These are phyloP conservation scores for Apoda limacodes DNA, from an alignment of 2,888 invertebrate species.

Conservation along the genomic window DNA sequence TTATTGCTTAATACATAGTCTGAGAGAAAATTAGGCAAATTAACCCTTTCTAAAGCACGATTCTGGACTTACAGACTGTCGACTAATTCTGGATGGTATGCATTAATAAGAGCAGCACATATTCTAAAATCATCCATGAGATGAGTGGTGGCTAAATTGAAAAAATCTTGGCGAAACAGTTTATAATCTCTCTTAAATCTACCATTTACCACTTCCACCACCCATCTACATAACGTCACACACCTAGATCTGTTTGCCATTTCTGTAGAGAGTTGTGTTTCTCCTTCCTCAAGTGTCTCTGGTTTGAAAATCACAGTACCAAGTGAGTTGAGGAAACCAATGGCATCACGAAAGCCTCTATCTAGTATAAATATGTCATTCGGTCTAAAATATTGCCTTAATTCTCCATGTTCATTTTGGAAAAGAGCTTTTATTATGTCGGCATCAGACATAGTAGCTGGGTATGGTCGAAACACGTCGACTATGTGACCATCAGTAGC, in stretches of 20 bases:
- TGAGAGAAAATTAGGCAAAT: no score
- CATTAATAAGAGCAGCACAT: no score
- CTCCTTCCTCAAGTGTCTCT: conserved; percentile 1
- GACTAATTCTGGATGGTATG: no score
- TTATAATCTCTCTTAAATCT: no score
- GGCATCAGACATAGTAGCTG: conserved; percentile 9
- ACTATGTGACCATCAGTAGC: neutral
- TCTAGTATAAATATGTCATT: conserved; percentile 14
- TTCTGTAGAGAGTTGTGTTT: neutral
- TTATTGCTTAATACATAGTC: no score
- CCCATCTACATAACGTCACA: conserved; percentile 1
- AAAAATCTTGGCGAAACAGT: no score
- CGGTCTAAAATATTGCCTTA: conserved; percentile 7
- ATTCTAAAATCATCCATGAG: no score
- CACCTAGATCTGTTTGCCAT: neutral
- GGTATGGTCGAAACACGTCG: conserved; percentile 6
- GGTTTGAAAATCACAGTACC: conserved; percentile 4
- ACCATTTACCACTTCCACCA: conserved; percentile 4
- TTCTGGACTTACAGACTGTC: no score
- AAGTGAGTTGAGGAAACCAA: conserved; percentile 5
- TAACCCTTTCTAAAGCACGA: no score
- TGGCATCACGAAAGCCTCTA: conserved; percentile 7
- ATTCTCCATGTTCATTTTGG: conserved; percentile 4
- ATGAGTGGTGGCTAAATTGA: no score
- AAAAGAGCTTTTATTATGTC: conserved; percentile 9